A percentile compares a stretch with the other conserved stretches of the same genome.
These are phyloP conservation scores for Diplodus puntazzo DNA, from an alignment of 2,797 vertebrate species.

Conservation along the genomic window DNA sequence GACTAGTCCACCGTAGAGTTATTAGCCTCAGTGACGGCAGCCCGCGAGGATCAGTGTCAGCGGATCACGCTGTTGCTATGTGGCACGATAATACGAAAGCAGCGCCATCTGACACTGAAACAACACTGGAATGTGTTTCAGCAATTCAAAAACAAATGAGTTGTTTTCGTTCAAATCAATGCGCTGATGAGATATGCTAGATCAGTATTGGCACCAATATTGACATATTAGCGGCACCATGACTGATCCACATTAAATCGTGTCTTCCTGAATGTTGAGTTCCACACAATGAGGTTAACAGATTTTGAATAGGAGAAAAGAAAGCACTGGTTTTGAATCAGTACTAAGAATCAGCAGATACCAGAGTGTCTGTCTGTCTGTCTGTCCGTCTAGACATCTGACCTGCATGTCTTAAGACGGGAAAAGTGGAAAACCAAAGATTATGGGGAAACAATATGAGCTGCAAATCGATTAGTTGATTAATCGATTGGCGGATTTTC, in stretches of 20 bases:
- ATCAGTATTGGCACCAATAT: background rate
- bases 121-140: background rate
- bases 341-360: background rate
- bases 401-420: no score
- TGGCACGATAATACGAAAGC: background rate
- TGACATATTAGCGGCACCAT: background rate
- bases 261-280: background rate
- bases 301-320: background rate
- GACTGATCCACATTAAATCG: background rate
- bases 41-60: background rate
- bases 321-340: background rate
- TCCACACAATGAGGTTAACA: background rate
- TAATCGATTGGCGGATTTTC: no score
- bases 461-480: no score
- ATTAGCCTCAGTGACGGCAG: conserved; percentile 11
- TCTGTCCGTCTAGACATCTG: no score
- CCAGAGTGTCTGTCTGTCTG: no score
- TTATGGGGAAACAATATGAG: no score
- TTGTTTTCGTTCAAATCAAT: background rate
- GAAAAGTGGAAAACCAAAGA: no score
- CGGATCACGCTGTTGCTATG: background rate
- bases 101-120: background rate
- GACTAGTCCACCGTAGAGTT: background rate
- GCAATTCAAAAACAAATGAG: background rate
- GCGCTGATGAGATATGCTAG: background rate